Conservation (phyloP, 2,888 invertebrate genomes). For the Rhopalosiphum nymphaeae region DNA sequence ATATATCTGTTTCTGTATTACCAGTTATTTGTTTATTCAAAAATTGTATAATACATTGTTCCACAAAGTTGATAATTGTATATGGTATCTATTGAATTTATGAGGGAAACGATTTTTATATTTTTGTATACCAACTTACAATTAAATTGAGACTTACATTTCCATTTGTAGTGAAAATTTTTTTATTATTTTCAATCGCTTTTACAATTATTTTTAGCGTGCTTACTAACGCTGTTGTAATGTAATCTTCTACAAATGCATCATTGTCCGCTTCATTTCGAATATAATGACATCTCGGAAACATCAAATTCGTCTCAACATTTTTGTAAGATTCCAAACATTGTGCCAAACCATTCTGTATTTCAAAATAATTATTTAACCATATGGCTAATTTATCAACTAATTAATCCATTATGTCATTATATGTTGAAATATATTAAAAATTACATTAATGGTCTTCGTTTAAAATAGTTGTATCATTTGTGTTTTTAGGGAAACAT, state of each 20-base stretch:
- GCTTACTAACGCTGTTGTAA: conserved; percentile 88
- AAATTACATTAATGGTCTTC: not conserved
- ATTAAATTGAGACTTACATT: conserved; percentile 67
- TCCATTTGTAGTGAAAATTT: conserved; percentile 69
- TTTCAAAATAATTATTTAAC: not conserved
- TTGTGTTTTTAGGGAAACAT: not conserved
- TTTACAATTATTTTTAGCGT: conserved; percentile 83
- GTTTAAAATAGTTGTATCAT: not conserved
- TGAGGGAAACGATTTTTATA: not conserved
- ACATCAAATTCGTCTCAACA: not conserved
- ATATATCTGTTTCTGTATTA: not conserved
- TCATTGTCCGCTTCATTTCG: conserved; percentile 85
- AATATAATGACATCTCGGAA: conserved; percentile 73
- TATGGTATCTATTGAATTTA: conserved; percentile 24
- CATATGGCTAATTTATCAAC: not conserved
- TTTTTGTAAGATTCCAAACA: not conserved
- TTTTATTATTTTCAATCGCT: conserved; percentile 74
- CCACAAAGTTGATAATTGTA: conserved; percentile 36
- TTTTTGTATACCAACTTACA: not conserved
- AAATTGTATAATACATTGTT: conserved; percentile 17
- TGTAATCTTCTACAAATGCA: conserved; percentile 89
- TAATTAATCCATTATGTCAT: not conserved
- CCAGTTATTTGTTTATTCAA: not conserved
- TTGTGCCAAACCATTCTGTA: not conserved
- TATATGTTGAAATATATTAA: not conserved